Evolutionary conservation across 2,888 invertebrate genomes (phyloP), one percentile per base, ranked within the genome.

Genomic region (Liposcelis brunnea): DNA sequence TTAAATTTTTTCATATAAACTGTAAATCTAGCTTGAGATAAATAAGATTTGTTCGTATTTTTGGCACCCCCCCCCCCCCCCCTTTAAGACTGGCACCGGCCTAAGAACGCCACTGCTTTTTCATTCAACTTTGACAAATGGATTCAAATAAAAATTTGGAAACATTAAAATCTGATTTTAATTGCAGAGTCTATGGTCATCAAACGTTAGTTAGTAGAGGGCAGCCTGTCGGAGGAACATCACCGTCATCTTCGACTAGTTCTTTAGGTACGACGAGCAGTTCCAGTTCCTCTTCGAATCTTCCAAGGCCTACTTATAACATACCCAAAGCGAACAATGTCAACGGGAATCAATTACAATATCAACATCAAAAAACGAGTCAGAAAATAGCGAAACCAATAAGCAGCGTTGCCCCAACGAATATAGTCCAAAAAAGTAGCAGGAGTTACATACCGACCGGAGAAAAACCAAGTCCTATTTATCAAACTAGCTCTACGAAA

Each of bases 401-500:
- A 52, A 85, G 84, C 61, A 85, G 84, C 64, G 85, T 85, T 50
- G 84, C 85, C 52, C 84, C 86, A 50, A 80, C 78, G 51, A 75
- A 79, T 44, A 72, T 80, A 57, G 19, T 40, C 21, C 40, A 16
- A 19, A 40, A 40, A 19, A 8, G 15, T 40, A 21, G 15, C 5
- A 40, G 40, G 11, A 40, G 40, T 19, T 26, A 6, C 8, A 12
- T 40, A n/a, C 40, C 55, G 50, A 42, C 55, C 52, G 38, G 71
- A 52, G 75, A 72, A 55, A 76, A 79, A 63, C 72, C 78, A 49
- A 80, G 80, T 55, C 79, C 78, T 58, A 77, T 82, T 53, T 81
- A 80, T 66, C 81, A 81, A 65, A 80, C 80, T 50, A 80, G 80
- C 47, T 81, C 81, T 55, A 81, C 80, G 55, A 81, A 81, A 66